Conservation (phyloP, 2,113 vertebrate species). For the Benitochromis conjunctus region DNA sequence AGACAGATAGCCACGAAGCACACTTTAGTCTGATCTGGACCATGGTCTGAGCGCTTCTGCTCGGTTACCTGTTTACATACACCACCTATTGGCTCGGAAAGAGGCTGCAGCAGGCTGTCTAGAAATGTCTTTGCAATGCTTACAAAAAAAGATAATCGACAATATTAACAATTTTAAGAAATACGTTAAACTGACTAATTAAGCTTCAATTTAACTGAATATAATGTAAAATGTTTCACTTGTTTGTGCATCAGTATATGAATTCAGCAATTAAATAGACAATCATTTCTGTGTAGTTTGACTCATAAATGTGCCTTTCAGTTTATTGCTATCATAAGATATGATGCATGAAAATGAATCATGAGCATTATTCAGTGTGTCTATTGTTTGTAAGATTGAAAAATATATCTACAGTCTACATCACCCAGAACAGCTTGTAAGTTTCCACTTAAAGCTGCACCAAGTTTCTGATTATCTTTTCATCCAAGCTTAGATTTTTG, state of each 20-base stretch:
- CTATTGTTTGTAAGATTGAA: neutral
- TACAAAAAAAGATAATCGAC: neutral
- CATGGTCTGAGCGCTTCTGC: neutral
- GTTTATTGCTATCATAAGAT: neutral
- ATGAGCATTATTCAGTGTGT: neutral
- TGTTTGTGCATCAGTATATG: neutral
- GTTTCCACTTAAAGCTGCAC: neutral
- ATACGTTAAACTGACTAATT: neutral
- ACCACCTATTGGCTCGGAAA: neutral
- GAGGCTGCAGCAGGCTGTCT: neutral
- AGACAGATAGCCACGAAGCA: neutral
- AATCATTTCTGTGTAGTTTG: neutral
- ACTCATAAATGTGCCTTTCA: neutral
- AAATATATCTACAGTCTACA: neutral
- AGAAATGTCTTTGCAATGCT: neutral
- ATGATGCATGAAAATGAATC: neutral
- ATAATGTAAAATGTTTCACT: neutral
- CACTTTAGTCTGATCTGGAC: neutral
- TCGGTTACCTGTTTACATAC: neutral
- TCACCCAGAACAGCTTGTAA: neutral
- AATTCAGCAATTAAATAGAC: neutral
- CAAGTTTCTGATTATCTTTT: neutral
- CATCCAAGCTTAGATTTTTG: neutral
- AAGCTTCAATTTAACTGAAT: neutral
- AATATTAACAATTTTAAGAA: neutral